phyloP scores from a whole-genome alignment of 1,140 invertebrate species.

The Trissolcus basalis region DNA sequence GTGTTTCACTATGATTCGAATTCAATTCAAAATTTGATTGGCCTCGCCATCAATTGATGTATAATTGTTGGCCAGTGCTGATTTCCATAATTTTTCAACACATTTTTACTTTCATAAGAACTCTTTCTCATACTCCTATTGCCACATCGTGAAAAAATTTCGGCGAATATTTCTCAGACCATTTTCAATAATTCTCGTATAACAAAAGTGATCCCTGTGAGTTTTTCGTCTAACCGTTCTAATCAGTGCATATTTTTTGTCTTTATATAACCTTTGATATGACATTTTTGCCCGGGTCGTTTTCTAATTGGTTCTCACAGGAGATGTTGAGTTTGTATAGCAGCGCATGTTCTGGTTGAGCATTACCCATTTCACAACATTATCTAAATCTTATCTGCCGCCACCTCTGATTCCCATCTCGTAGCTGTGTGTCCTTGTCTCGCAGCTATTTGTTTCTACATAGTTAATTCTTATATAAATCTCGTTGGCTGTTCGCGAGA shows the following conservation, averaged over 20 bases:
- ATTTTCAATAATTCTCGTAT: too few species aligned
- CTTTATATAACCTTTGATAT: constrained; percentile 45
- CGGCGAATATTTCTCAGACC: too few species aligned
- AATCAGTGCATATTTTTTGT: constrained; percentile 33
- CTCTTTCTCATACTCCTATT: too few species aligned
- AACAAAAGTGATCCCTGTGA: too few species aligned
- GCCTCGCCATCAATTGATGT: too few species aligned
- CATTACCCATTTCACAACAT: constrained; percentile 47
- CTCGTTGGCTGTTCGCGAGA: constrained; percentile 25
- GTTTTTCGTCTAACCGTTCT: constrained; percentile 26
- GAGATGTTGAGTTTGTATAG: constrained; percentile 28
- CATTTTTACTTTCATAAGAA: too few species aligned
- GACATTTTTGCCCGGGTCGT: constrained; percentile 36
- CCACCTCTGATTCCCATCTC: constrained; percentile 49
- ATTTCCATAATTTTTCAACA: too few species aligned
- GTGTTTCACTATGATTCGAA: too few species aligned
- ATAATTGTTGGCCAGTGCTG: too few species aligned
- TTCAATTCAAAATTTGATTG: too few species aligned
- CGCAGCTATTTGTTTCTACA: constrained; percentile 51
- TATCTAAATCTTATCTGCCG: constrained; percentile 52
- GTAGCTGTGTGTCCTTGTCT: constrained; percentile 47
- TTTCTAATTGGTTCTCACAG: constrained; percentile 54
- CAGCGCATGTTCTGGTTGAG: constrained; percentile 24
- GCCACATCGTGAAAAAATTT: too few species aligned
- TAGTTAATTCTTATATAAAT: constrained; percentile 56